Conservation (phyloP, 2,797 vertebrate species). For the Brachymystax lenok region DNA sequence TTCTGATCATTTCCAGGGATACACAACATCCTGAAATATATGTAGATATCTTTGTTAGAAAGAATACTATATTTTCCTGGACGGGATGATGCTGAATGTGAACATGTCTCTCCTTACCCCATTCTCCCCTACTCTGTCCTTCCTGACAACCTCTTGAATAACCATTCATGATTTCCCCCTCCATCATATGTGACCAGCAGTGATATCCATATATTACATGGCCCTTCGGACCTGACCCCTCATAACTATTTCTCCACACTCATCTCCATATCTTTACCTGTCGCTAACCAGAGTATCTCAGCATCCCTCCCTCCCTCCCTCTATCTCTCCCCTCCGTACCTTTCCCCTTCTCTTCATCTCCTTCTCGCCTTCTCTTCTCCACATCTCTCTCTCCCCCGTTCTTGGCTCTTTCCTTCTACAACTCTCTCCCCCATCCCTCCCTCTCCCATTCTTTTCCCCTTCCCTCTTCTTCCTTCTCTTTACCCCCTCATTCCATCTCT, state of each 20-base stretch:
- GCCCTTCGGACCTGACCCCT: conserved; percentile 39
- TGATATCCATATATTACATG: conserved; percentile 46
- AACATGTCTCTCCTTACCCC: too few relatives aligned
- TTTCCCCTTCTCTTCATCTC: conserved; percentile 36
- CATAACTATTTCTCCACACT: conserved; percentile 32
- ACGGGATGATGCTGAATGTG: too few relatives aligned
- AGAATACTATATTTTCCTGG: too few relatives aligned
- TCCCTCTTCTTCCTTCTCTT: conserved; percentile 6
- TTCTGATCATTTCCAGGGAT: too few relatives aligned
- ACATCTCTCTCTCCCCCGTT: too few relatives aligned
- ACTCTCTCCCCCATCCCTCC: too few relatives aligned
- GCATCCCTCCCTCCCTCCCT: conserved; percentile 15
- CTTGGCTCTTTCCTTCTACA: too few relatives aligned
- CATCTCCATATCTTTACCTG: conserved; percentile 39
- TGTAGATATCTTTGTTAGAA: too few relatives aligned
- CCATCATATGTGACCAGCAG: conserved; percentile 52
- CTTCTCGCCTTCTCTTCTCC: neutral
- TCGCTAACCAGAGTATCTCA: conserved; percentile 47
- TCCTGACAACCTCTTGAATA: conserved; percentile 31
- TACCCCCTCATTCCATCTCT: conserved; percentile 29
- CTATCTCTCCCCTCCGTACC: conserved; percentile 10
- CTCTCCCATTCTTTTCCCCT: conserved; percentile 22
- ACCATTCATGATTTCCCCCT: conserved; percentile 62
- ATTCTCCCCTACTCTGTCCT: too few relatives aligned
- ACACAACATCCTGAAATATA: too few relatives aligned